Evolutionary conservation across 1,140 invertebrate genomes (phyloP).

Genomic region (Calliphora vicina): DNA sequence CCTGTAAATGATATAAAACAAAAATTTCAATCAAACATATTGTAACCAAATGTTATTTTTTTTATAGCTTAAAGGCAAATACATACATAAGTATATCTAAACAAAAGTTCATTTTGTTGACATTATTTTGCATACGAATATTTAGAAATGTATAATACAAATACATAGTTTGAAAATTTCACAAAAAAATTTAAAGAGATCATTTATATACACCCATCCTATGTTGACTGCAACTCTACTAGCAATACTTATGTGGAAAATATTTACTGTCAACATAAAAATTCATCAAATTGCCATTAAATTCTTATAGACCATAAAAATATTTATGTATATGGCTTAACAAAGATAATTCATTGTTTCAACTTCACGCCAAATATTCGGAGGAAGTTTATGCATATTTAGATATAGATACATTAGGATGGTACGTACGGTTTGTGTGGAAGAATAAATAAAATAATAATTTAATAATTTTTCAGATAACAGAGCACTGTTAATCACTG

Average conservation of each 20-base stretch:
- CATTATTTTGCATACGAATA: not conserved
- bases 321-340: not conserved
- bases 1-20: conserved; percentile 60
- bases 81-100: not conserved
- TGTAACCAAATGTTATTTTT: conserved; percentile 22
- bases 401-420: no score
- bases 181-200: not conserved
- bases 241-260: not conserved
- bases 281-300: conserved; percentile 32
- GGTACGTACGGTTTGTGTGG: no score
- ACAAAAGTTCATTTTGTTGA: not conserved
- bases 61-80: not conserved
- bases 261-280: conserved; percentile 18
- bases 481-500: no score
- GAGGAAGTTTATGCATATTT: not conserved
- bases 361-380: not conserved
- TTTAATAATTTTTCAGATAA: no score
- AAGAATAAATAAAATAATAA: no score
- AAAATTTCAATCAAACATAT: not conserved
- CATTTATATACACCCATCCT: not conserved
- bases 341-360: not conserved
- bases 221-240: not conserved
- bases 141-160: not conserved
- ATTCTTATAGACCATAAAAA: conserved; percentile 15
- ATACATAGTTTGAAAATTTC: not conserved